A percentile compares a stretch with the other conserved stretches of the same genome.
phyloP scores from a whole-genome alignment of 2,113 vertebrate species.

The Atrichornis clamosus region DNA sequence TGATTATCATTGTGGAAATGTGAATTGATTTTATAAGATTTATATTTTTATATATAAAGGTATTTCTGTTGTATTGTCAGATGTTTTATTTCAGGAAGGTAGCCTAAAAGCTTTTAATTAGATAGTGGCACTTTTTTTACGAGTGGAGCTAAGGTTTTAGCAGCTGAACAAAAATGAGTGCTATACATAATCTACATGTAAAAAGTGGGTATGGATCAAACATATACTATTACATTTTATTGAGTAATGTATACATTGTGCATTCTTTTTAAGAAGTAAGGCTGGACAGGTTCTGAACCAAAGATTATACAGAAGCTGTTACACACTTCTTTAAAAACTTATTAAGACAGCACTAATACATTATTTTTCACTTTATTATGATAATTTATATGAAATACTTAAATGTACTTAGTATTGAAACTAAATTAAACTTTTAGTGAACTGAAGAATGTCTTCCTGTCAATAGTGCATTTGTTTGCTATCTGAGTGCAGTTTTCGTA shows the following conservation, averaged over 20 bases:
- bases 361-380: not conserved
- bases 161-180: not conserved
- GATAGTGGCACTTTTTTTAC: not conserved
- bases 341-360: not conserved
- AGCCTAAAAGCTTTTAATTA: constrained; percentile 19
- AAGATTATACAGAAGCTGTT: not conserved
- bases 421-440: not conserved
- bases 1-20: not conserved
- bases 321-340: not conserved
- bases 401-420: not conserved
- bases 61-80: not conserved
- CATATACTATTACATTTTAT: not conserved
- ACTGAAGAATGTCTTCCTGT: not conserved
- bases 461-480: not conserved
- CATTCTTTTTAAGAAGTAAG: not conserved
- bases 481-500: not conserved
- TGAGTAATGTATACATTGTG: not conserved
- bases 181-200: not conserved
- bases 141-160: not conserved
- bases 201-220: not conserved
- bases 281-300: not conserved
- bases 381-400: not conserved
- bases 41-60: not conserved
- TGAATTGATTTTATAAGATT: not conserved
- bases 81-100: not conserved